A percentile compares a stretch with the other conserved stretches of the same genome.
Conservation (phyloP, 2,797 vertebrate genomes). For the Darevskia nairensis region DNA sequence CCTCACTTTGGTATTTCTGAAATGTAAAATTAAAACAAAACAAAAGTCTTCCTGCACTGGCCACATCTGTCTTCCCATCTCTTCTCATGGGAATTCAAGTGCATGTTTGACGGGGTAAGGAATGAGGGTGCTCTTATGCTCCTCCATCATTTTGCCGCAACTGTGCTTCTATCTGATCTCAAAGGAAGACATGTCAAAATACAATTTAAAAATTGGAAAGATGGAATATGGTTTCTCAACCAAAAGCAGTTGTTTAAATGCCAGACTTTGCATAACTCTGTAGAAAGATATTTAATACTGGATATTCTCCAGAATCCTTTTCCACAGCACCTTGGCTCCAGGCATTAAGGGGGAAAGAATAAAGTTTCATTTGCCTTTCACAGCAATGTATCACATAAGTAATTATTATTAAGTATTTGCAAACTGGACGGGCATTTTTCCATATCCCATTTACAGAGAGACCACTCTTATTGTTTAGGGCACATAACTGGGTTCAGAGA, state of each 20-base stretch:
- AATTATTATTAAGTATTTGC: neutral
- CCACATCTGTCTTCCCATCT: neutral
- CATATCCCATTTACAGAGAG: neutral
- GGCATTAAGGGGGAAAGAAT: neutral
- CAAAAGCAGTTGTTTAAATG: neutral
- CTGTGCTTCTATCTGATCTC: neutral
- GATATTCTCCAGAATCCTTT: slow-evolving; percentile 16
- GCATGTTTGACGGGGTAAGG: neutral
- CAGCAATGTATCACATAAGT: neutral
- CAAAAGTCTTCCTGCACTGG: neutral
- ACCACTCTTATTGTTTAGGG: neutral
- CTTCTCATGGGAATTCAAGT: neutral
- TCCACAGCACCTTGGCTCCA: neutral
- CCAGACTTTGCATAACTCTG: neutral
- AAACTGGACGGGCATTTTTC: neutral
- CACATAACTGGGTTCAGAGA: neutral
- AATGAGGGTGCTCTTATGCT: neutral
- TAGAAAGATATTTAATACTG: slow-evolving; percentile 12
- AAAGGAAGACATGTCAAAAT: too few species aligned
- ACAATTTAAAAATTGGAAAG: too few species aligned
- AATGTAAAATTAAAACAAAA: neutral
- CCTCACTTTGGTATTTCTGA: neutral
- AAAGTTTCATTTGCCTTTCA: neutral
- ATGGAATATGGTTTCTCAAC: too few species aligned
- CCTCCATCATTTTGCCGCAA: neutral